Base-by-base conservation (phyloP, 1,140 invertebrate species). In the Ganaspis sp. region DNA sequence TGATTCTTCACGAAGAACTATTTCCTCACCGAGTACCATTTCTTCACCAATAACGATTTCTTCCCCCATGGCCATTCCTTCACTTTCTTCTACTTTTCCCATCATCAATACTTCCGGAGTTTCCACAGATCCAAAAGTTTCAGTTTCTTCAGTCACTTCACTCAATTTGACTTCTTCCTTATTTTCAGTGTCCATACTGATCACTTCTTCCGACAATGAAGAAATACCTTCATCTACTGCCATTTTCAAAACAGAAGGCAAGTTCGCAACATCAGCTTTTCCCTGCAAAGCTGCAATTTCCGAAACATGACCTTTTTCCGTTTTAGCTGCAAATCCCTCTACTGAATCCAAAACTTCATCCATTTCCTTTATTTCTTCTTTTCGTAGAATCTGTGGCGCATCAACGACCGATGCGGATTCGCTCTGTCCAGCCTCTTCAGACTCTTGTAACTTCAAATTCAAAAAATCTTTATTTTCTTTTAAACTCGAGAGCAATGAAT, bases 351-450 rank as follows among this genome's bases (percentile, higher is more conserved):
- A n/a, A 49, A 4, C 6, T 64, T 64, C 17, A 19, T 9, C 49
- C 6, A 34, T n/a, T 64, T 69, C 34, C 4, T 4, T 70, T 12
- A 64, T 45, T 45, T 69, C 73, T 12, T 19, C 73, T n/a, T 75
- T 42, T 12, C n/a, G 58, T 29, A 34, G 12, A 69, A 69, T n/a
- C 49, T 34, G 49, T 19, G 64, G 38, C 15, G 49, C 34, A 29
- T 34, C 15, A 8, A 0, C 0, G 5, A 64, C 9, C 9, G 4
- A 11, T 5, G 6, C 17, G 9, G 15, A 17, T 54, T 54, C 58
- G 4, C 9, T 29, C 4, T 26, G 21, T 5, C 1, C 11, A 0
- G 23, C 11, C 23, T 58, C 54, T 64, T 29, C 21, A 6, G 58
- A 34, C 6, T 64, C 58, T n/a, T 64, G 58, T 12, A 38, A 12